Conservation (phyloP, 1,140 invertebrate species). For the Parasteatoda tepidariorum region DNA sequence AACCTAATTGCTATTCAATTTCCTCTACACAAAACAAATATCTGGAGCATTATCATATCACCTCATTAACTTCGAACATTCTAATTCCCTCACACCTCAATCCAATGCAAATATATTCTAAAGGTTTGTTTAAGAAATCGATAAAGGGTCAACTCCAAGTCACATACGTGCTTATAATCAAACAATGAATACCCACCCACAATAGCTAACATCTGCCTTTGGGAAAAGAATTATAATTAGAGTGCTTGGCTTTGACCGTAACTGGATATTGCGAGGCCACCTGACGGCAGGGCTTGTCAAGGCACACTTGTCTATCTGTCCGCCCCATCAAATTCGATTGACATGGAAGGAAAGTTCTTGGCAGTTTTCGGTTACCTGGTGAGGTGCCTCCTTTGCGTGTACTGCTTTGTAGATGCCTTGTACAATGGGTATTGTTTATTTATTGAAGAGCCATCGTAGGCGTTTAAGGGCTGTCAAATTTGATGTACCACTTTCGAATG, state of each 20-base stretch:
- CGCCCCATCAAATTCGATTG: background rate
- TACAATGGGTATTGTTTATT: background rate
- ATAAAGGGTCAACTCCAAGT: conserved; percentile 1
- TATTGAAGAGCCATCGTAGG: background rate
- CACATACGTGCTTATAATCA: conserved; percentile 14
- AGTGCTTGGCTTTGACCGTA: background rate
- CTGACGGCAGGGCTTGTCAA: conserved; percentile 8
- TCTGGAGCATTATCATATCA: background rate
- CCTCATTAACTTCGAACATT: background rate
- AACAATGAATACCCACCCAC: conserved; percentile 50
- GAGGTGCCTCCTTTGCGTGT: background rate
- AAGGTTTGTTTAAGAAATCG: background rate
- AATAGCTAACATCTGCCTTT: background rate
- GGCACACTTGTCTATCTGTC: background rate
- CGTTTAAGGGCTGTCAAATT: background rate
- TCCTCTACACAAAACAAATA: too few relatives aligned
- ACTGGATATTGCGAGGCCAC: conserved; percentile 30
- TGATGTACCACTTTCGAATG: background rate
- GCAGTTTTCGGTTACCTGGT: background rate
- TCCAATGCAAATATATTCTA: background rate
- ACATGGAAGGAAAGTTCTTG: background rate
- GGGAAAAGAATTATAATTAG: conserved; percentile 30
- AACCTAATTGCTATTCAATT: too few relatives aligned
- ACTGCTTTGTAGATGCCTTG: background rate
- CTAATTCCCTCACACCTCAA: background rate